Percentiles rank a stretch among this genome's conserved stretches.
These are phyloP conservation scores for Micoletzkya japonica DNA, from an alignment of 2,888 invertebrate genomes.

Conservation along the genomic window DNA sequence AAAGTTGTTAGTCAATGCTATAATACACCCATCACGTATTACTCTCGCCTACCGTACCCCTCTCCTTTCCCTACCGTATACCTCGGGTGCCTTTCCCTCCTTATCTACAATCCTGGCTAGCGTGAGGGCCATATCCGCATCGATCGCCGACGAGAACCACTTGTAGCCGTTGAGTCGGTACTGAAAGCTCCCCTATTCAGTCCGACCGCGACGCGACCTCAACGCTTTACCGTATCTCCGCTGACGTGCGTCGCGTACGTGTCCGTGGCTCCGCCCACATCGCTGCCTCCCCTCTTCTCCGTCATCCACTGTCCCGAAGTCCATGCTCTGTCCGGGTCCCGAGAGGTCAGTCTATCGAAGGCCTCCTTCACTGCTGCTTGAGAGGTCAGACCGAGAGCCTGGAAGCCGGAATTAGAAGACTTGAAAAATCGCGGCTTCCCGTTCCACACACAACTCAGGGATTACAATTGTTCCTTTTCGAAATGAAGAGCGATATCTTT, in stretches of 20 bases:
- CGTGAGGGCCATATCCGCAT: slow-evolving; percentile 70
- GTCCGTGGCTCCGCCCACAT: slow-evolving; percentile 67
- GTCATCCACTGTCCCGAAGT: slow-evolving; percentile 73
- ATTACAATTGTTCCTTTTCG: too few relatives aligned
- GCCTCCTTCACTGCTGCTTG: slow-evolving; percentile 45
- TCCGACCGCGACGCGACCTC: background rate
- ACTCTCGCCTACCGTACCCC: slow-evolving; percentile 26
- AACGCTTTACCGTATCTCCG: slow-evolving; percentile 38
- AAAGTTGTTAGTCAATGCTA: background rate
- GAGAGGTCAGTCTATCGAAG: slow-evolving; percentile 64
- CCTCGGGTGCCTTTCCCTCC: slow-evolving; percentile 60
- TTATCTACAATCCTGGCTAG: slow-evolving; percentile 68
- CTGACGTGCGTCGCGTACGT: slow-evolving; percentile 49
- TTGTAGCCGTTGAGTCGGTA: slow-evolving; percentile 69
- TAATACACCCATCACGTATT: background rate
- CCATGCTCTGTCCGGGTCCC: slow-evolving; percentile 68
- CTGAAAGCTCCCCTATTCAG: slow-evolving; percentile 31
- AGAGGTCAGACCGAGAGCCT: slow-evolving; percentile 41
- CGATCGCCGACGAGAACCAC: slow-evolving; percentile 72
- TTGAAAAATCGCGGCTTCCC: background rate
- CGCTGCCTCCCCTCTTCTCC: slow-evolving; percentile 70
- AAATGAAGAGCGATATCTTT: too few relatives aligned
- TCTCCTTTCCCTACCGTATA: slow-evolving; percentile 27
- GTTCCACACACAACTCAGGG: too few relatives aligned
- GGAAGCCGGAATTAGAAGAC: slow-evolving; percentile 22